Conservation (phyloP, 2,797 vertebrate genomes). For the Cottoperca gobio region DNA sequence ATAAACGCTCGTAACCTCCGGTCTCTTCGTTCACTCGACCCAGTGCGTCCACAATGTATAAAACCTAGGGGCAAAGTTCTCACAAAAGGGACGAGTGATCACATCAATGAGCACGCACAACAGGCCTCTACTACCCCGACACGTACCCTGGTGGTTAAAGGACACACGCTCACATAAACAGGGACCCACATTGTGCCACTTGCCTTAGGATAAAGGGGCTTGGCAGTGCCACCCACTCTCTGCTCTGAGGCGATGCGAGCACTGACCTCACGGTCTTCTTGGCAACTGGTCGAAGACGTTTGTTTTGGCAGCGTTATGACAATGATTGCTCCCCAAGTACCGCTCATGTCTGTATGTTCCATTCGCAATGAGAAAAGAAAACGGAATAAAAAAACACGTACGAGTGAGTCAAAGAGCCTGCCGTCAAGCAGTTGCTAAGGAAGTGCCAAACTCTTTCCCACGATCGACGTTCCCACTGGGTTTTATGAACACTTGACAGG, state of each 20-base stretch:
- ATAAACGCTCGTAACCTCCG: conserved; percentile 55
- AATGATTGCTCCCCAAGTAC: conserved; percentile 51
- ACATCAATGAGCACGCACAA: conserved; percentile 48
- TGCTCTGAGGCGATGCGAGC: conserved; percentile 35
- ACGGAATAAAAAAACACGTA: not conserved
- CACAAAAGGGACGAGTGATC: conserved; percentile 23
- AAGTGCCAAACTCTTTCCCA: conserved; percentile 45
- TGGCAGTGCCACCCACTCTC: conserved; percentile 35
- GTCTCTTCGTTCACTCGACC: conserved; percentile 15
- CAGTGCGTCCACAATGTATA: conserved; percentile 3
- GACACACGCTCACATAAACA: conserved; percentile 26
- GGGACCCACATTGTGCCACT: conserved; percentile 23
- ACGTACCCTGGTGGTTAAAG: conserved; percentile 4
- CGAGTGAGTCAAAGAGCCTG: conserved; percentile 35
- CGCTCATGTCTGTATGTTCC: conserved; percentile 31
- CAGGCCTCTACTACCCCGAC: conserved; percentile 21
- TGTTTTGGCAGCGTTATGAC: conserved; percentile 62
- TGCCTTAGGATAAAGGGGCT: conserved; percentile 21
- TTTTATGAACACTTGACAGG: conserved; percentile 32
- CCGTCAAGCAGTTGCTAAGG: conserved; percentile 37
- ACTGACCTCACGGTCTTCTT: conserved; percentile 58
- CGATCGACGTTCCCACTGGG: not conserved
- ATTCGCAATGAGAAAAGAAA: conserved; percentile 39
- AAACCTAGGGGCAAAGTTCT: not conserved
- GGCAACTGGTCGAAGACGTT: conserved; percentile 53